phyloP scores from a whole-genome alignment of 92 coral and sea anemone genomes.

The Porites cylindrica region DNA sequence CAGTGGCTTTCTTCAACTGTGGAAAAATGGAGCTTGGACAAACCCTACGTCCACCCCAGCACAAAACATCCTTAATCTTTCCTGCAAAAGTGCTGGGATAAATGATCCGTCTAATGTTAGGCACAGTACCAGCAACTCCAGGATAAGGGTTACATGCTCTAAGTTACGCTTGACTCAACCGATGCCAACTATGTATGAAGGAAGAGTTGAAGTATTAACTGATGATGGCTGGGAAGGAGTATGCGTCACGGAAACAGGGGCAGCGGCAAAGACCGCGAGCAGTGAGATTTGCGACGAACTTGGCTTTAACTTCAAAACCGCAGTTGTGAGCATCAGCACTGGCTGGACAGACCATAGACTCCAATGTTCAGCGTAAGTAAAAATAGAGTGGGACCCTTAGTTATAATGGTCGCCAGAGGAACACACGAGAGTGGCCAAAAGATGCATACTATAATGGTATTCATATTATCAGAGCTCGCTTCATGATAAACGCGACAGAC shows the following conservation, averaged over 20 bases:
- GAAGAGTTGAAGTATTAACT: slow-evolving; percentile 35
- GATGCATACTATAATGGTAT: too few species aligned
- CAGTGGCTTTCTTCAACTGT: slow-evolving; percentile 19
- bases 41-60: neutral
- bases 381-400: neutral
- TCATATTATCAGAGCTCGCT: too few species aligned
- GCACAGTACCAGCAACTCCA: neutral
- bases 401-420: too few species aligned
- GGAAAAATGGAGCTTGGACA: slow-evolving; percentile 30
- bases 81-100: slow-evolving; percentile 5
- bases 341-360: slow-evolving; percentile 33
- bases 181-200: slow-evolving; percentile 35
- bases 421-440: too few species aligned
- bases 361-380: slow-evolving; percentile 31
- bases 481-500: too few species aligned
- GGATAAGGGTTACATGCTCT: slow-evolving; percentile 11
- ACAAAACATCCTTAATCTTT: neutral
- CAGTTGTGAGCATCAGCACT: slow-evolving; percentile 11
- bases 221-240: slow-evolving; percentile 30
- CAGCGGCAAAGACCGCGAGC: neutral
- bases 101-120: neutral
- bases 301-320: slow-evolving; percentile 3
- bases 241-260: slow-evolving; percentile 1
- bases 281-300: slow-evolving; percentile 18
- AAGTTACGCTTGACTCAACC: slow-evolving; percentile 26